Percentiles rank a stretch among this genome's conserved stretches.
phyloP scores from a whole-genome alignment of 2,797 vertebrate genomes.

The Avahi laniger region DNA sequence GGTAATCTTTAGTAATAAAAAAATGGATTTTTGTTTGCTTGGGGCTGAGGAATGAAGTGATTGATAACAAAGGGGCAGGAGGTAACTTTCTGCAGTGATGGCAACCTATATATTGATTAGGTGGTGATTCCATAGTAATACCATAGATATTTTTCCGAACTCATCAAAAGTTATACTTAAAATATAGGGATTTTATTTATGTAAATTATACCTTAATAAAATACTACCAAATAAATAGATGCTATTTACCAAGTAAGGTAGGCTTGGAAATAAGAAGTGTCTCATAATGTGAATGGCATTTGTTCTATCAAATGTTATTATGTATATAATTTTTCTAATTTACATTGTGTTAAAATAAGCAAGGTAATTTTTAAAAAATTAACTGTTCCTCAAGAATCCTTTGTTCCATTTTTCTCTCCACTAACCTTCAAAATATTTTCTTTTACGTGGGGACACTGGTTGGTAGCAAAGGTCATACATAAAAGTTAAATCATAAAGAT shows the following conservation, averaged over 20 bases:
- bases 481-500: not conserved
- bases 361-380: not conserved
- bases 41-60: not conserved
- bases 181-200: not conserved
- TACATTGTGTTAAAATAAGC: not conserved
- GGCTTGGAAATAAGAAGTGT: not conserved
- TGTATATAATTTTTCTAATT: not conserved
- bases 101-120: not conserved
- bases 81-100: not conserved
- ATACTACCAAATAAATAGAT: not conserved
- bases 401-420: not conserved
- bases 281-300: not conserved
- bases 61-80: not conserved
- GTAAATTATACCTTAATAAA: not conserved
- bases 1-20: not conserved
- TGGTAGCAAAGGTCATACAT: not conserved
- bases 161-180: not conserved
- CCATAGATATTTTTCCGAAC: not conserved
- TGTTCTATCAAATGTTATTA: not conserved
- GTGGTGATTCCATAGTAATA: not conserved
- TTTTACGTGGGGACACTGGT: not conserved
- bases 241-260: not conserved
- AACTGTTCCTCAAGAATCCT: not conserved
- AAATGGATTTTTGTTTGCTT: not conserved
- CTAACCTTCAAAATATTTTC: not conserved